Conservation (phyloP, 2,888 invertebrate genomes). For the Scrobipalpa costella region DNA sequence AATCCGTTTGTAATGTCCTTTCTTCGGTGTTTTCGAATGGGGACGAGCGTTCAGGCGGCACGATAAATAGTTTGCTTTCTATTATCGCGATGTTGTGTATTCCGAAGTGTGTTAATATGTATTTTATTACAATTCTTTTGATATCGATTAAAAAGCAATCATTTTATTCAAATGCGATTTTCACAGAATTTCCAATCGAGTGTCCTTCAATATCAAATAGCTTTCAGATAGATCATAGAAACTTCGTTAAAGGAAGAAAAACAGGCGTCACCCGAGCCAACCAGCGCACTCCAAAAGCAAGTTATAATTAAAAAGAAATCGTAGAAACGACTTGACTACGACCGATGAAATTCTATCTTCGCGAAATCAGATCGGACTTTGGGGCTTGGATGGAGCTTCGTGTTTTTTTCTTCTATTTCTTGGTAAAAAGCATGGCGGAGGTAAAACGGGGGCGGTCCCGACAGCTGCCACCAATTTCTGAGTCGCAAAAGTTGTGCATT, state of each 20-base stretch:
- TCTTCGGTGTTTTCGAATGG: slow-evolving; percentile 60
- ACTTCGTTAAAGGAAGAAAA: slow-evolving; percentile 30
- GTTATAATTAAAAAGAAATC: slow-evolving; percentile 70
- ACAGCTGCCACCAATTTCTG: slow-evolving; percentile 67
- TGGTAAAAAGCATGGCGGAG: slow-evolving; percentile 61
- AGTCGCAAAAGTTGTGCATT: slow-evolving; percentile 54
- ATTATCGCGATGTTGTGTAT: slow-evolving; percentile 25
- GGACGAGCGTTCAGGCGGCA: slow-evolving; percentile 48
- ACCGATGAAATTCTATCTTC: slow-evolving; percentile 72
- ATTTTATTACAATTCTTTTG: neutral
- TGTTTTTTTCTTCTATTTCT: slow-evolving; percentile 56
- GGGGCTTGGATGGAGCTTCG: slow-evolving; percentile 52
- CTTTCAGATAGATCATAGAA: slow-evolving; percentile 16
- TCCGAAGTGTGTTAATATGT: neutral
- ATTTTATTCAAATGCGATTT: neutral
- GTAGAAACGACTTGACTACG: slow-evolving; percentile 65
- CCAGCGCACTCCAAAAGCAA: slow-evolving; percentile 54
- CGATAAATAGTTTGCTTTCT: slow-evolving; percentile 38
- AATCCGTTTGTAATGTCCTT: slow-evolving; percentile 73
- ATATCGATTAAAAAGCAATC: neutral
- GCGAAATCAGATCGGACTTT: slow-evolving; percentile 69
- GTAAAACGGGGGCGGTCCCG: slow-evolving; percentile 52
- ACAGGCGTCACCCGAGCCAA: slow-evolving; percentile 55
- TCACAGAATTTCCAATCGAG: neutral
- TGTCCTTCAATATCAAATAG: slow-evolving; percentile 19